Base-by-base conservation (phyloP, 2,113 vertebrate genomes). In the Nansenia antarctica region DNA sequence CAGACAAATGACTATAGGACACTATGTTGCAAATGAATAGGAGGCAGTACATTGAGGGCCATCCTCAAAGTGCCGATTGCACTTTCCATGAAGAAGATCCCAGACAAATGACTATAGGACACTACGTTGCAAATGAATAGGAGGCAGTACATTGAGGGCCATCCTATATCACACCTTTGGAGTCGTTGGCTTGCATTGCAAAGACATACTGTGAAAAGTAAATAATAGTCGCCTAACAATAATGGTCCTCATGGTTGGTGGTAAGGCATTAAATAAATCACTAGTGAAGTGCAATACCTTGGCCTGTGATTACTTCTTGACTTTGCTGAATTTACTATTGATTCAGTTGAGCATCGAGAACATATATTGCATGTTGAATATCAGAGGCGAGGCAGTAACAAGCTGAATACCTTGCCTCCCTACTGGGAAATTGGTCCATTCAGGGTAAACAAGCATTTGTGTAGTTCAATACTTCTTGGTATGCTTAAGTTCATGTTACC, bases 21-120 rank as follows among this genome's bases (percentile, higher is more conserved):
- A 53, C 18, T 26, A n/a, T 32, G 18, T 59, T 59, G 30, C 57
- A 5, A n/a, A 18, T 59, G 57, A 59, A 59, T 31, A 18, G n/a
- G 18, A 59, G 30, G 20, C 30, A 32, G 57, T 7, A 20, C 5
- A 31, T 59, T 32, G 14, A 18, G 12, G 26, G 12, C 53, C 53
- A 15, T 26, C 9, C 53, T 29, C 9, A 14, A 27, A n/a, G 42
- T 59, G 22, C 64, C 58, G 58, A 65, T 65, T 58, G 62, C 26
- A 59, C 52, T 70, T 64, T 62, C 27, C 62, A 59, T 77, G 60
- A 61, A 72, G 54, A 58, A 9, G 18, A 31, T 22, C 15, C 57
- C n/a, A n/a, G 37, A 47, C n/a, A 30, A n/a, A 69, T 60, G 55
- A 47, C 65, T 39, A 12, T 18, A 55, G 20, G 18, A 53, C 9